Evolutionary conservation across 2,113 vertebrate species (phyloP).

Genomic region (Coracopsis vasa): DNA sequence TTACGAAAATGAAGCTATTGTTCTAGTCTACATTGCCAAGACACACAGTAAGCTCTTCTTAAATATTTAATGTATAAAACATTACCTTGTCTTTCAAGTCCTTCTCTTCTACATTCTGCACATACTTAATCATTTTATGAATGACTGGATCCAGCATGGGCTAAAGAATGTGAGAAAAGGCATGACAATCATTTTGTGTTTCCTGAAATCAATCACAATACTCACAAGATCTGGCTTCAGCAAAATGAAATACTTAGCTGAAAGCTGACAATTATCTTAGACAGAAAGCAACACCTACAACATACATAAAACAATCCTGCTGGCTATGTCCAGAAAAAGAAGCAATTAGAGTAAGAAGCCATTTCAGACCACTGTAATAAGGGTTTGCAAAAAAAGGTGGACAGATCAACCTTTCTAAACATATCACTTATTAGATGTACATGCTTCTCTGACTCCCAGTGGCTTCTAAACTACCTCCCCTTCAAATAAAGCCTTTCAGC

Average conservation of each 20-base stretch:
- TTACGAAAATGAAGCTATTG: not conserved
- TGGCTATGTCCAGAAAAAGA: not conserved
- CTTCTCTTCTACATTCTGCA: conserved; percentile 97
- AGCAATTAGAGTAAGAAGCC: not conserved
- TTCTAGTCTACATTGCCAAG: not conserved
- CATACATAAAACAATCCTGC: not conserved
- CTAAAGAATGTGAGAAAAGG: conserved; percentile 68
- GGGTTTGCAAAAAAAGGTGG: not conserved
- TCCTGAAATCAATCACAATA: not conserved
- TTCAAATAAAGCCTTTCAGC: not conserved
- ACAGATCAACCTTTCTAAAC: not conserved
- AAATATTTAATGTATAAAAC: not conserved
- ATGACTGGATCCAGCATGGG: conserved; percentile 98
- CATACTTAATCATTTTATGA: conserved; percentile 96
- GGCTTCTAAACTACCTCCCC: not conserved
- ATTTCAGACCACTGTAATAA: not conserved
- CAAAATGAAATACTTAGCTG: not conserved
- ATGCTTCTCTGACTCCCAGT: not conserved
- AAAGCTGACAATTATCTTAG: not conserved
- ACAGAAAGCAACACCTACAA: not conserved
- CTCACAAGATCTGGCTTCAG: not conserved
- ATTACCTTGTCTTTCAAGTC: conserved; percentile 99
- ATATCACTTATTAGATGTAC: not conserved
- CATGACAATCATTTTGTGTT: not conserved
- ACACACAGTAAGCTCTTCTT: not conserved